These are phyloP conservation scores for Mustelus asterias DNA, from an alignment of 2,113 vertebrate genomes.

Conservation along the genomic window DNA sequence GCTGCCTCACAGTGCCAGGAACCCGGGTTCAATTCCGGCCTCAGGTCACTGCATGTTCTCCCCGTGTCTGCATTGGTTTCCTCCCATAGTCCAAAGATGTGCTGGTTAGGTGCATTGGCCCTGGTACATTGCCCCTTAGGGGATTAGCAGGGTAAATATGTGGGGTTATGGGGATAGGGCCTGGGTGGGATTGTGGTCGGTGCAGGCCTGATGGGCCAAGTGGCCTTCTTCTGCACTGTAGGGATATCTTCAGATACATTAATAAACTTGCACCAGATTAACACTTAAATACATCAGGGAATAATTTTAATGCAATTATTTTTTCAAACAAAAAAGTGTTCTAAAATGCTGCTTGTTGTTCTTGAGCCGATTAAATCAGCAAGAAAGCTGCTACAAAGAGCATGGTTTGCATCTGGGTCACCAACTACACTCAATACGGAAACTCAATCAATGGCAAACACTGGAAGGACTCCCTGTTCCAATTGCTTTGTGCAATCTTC, in stretches of 20 bases:
- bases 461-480: background rate
- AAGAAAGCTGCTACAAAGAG: background rate
- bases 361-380: background rate
- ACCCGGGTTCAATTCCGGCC: too few species aligned
- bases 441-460: background rate
- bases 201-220: too few species aligned
- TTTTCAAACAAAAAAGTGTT: background rate
- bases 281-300: background rate
- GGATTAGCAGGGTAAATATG: too few species aligned
- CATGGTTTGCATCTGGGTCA: background rate
- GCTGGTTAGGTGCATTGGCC: too few species aligned
- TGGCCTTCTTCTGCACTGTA: too few species aligned
- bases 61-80: too few species aligned
- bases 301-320: background rate
- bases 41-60: too few species aligned
- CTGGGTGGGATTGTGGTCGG: too few species aligned
- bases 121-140: too few species aligned
- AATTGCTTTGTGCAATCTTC: background rate
- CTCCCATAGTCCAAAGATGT: too few species aligned
- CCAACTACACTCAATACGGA: background rate
- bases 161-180: too few species aligned
- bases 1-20: too few species aligned
- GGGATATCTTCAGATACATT: background rate
- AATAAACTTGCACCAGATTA: background rate
- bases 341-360: background rate